Evolutionary conservation across 2,888 invertebrate species (phyloP).

Genomic region (Xestoiulus laeticollis): DNA sequence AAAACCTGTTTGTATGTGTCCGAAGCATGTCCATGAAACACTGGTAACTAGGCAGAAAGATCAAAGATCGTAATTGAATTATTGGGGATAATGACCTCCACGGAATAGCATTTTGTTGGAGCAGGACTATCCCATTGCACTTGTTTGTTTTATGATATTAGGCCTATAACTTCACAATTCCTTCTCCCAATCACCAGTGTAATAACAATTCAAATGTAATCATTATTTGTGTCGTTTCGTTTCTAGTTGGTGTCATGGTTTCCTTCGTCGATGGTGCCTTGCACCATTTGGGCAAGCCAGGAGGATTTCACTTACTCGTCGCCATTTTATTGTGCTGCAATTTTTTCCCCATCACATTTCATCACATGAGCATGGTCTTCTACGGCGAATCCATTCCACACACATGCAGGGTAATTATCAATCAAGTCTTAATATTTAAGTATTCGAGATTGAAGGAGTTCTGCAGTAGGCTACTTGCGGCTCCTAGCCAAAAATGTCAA

Average conservation of each 20-base stretch:
- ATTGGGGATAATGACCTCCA: too few species aligned
- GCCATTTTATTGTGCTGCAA: slow-evolving; percentile 54
- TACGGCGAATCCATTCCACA: slow-evolving; percentile 53
- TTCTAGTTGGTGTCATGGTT: slow-evolving; percentile 45
- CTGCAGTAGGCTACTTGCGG: background rate
- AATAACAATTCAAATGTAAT: too few species aligned
- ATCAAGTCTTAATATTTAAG: background rate
- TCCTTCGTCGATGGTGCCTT: slow-evolving; percentile 50
- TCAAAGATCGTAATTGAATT: too few species aligned
- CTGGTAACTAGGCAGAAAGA: too few species aligned
- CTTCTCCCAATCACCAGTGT: too few species aligned
- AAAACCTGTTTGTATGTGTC: too few species aligned
- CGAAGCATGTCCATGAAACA: too few species aligned
- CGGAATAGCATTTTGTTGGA: too few species aligned
- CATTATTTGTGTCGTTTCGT: background rate
- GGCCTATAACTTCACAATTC: too few species aligned
- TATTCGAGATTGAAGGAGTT: background rate
- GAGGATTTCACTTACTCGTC: slow-evolving; percentile 53
- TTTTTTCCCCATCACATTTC: slow-evolving; percentile 55
- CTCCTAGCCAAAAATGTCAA: too few species aligned
- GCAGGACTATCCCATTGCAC: too few species aligned
- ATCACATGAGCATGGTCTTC: slow-evolving; percentile 53
- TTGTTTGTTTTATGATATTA: too few species aligned
- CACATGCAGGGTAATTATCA: slow-evolving; percentile 54
- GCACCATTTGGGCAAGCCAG: slow-evolving; percentile 54